Evolutionary conservation across 2,797 vertebrate genomes (phyloP), one percentile per base, ranked within the genome.

Genomic region (Macropodus opercularis): DNA sequence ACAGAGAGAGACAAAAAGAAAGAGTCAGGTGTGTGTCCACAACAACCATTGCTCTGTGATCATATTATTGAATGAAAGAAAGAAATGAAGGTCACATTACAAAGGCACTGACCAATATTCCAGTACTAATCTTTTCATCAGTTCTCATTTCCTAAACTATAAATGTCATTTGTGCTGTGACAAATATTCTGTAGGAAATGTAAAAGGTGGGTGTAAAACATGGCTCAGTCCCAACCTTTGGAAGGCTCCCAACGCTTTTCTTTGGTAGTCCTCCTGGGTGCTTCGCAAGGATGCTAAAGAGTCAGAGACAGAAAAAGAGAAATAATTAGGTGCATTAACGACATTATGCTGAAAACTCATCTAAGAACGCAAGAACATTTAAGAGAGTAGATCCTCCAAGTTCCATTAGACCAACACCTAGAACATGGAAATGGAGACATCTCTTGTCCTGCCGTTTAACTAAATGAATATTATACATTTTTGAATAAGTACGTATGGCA

Each of bases 261-360:
- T 95, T 92, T 99, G 98, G 77, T 98, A 94, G 81, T 97, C 94
- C 87, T 99, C 98, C 88, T 98, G 96, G 76, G 92, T 89, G 83
- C 95, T 95, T 77, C 96, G 91, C 88, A 99, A 82, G 23, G 98
- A 97, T 21, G 95, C 98, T 99, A 57, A 67, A 87, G 80, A 91
- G 67, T 24, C 21, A 56, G 15, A 19, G 38, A 54, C n/a, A 31
- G 36, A 34, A 3, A 46, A 40, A 63, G 11, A 65, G 7, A 55
- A 26, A 51, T n/a, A 54, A 24, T 46, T 24, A 35, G 44, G 17
- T 26, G 39, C 26, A 24, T 63, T 41, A 31, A 23, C 27, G 71
- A 22, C 15, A 36, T 55, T 7, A 34, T 24, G 56, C 11, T 34
- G 18, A 29, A 27, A 19, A 35, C 9, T 19, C 31, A 34, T 15